These are phyloP conservation scores for Drosophila nr. perissopoda DNA, from an alignment of 2,888 invertebrate genomes.

Conservation along the genomic window DNA sequence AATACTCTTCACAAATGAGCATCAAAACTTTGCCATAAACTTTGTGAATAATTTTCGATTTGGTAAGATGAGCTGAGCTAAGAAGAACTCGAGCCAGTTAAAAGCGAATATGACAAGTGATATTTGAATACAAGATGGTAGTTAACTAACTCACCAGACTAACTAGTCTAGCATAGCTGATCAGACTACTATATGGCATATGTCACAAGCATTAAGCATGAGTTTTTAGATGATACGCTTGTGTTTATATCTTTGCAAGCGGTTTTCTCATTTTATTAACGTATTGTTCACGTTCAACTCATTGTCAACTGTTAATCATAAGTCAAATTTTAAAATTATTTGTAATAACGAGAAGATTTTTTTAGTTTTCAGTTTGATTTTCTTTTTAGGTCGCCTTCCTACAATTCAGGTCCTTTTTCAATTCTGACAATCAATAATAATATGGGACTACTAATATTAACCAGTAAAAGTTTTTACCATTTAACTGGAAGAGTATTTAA, in stretches of 20 bases:
- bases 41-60: not conserved
- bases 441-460: not conserved
- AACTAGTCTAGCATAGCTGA: not conserved
- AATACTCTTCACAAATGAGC: constrained; percentile 24
- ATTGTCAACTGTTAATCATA: not conserved
- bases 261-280: not conserved
- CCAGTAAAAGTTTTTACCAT: not conserved
- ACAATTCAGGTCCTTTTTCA: no score
- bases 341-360: no score
- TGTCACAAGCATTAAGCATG: not conserved
- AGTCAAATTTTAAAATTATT: no score
- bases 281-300: not conserved
- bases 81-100: not conserved
- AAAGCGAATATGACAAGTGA: not conserved
- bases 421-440: not conserved
- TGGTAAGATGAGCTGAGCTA: not conserved
- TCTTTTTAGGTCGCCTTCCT: no score
- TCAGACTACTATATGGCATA: not conserved
- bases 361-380: no score
- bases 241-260: not conserved
- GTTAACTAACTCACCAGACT: not conserved
- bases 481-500: not conserved
- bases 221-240: not conserved
- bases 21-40: not conserved
- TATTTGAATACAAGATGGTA: not conserved